Evolutionary conservation across 2,113 vertebrate species (phyloP), one percentile per base, ranked within the genome.

Genomic region (Neoarius graeffei): DNA sequence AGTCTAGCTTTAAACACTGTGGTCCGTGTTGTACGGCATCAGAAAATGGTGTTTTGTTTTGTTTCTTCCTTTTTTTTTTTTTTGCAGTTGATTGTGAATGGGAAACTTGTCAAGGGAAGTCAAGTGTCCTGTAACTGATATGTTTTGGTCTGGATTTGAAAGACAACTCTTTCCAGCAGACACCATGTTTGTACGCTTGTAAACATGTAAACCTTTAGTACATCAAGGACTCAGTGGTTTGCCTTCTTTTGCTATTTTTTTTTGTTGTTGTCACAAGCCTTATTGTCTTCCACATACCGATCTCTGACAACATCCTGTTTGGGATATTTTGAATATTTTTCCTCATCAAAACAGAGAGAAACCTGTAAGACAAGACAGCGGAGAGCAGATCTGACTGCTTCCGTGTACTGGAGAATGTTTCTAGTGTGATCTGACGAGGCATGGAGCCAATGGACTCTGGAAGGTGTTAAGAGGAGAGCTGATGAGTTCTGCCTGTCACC

Each of bases 401-500:
- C 14, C 1, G 2, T 14, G 66, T 17, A 30, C 66, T 3, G n/a
- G 42, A 35, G 17, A 73, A 35, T 19, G 20, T 77, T n/a, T 77
- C 23, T 2, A 74, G 71, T 19, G 71, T 20, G 71, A 73, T 57
- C 17, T 54, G 19, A 7, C 30, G 64, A 52, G 64, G 14, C 56
- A 76, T 25, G 42, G 74, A 48, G 25, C 1, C 7, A 7, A 19
- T 71, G 73, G 57, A 67, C 73, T 83, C 27, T 23, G 54, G 59
- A 76, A 59, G n/a, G 56, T 87, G 86, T 87, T 87, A 62, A 79
- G n/a, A 73, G 71, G 50, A 9, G 56, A 79, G 54, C 14, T 74
- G 81, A 23, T 14, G 69, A 79, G 52, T 56, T 79, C 76, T 83
- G 77, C 57, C 50, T 82, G 86, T 77, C 81, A 83, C 71, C 71